A percentile compares a stretch with the other conserved stretches of the same genome.
These are phyloP conservation scores for Catharus bicknelli DNA, from an alignment of 2,113 vertebrate genomes.

Conservation along the genomic window DNA sequence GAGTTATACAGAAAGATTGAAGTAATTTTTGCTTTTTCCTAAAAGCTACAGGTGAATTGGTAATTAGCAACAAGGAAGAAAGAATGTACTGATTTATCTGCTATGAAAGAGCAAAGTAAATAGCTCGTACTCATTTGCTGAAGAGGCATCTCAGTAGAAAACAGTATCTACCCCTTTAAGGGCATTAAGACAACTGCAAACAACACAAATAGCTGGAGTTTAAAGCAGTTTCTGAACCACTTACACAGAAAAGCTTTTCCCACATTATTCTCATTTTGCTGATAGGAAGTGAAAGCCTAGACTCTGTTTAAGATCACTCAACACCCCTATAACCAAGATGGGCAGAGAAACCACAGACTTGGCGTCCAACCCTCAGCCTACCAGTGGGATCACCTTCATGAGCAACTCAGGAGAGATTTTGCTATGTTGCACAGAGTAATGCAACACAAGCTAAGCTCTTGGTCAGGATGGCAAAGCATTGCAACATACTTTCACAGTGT, in stretches of 20 bases:
- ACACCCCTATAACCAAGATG: not conserved
- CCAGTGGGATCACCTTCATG: not conserved
- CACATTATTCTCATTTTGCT: slow-evolving; percentile 30
- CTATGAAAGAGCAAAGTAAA: not conserved
- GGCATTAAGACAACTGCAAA: not conserved
- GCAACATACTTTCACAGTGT: not conserved
- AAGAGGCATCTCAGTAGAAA: not conserved
- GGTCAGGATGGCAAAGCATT: not conserved
- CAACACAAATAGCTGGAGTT: not conserved
- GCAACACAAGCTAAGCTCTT: not conserved
- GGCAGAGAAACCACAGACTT: slow-evolving; percentile 31
- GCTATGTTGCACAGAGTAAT: not conserved
- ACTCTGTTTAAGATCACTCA: not conserved
- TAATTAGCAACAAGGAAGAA: not conserved
- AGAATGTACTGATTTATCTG: not conserved
- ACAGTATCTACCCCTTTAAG: not conserved
- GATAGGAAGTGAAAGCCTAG: not conserved
- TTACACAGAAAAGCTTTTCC: slow-evolving; percentile 28
- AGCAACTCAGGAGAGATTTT: not conserved
- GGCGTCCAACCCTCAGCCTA: not conserved
- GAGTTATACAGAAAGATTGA: not conserved
- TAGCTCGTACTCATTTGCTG: not conserved
- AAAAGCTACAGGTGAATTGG: not conserved
- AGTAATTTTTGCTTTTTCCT: not conserved
- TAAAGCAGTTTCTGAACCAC: slow-evolving; percentile 1